Conservation (phyloP, 2,888 invertebrate species). For the Pharmacophagus antenor region DNA sequence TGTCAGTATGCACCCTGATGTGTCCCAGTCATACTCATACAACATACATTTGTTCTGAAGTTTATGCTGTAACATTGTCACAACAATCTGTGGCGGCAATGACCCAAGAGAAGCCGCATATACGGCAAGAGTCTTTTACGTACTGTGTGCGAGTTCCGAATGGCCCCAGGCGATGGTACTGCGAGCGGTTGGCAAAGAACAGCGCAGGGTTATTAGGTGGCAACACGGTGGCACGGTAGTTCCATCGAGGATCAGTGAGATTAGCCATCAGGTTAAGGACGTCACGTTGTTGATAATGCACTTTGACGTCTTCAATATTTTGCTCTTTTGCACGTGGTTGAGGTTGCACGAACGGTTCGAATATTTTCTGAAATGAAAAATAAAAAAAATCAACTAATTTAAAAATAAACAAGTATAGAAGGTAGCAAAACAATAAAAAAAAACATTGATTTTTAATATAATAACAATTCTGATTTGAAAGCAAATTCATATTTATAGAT, state of each 20-base stretch:
- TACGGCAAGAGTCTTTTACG: conserved; percentile 75
- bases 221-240: conserved; percentile 76
- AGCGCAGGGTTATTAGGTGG: conserved; percentile 79
- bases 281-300: conserved; percentile 78
- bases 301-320: conserved; percentile 62
- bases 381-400: background rate
- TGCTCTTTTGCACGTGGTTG: conserved; percentile 70
- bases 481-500: conserved; percentile 7
- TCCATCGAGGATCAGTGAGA: conserved; percentile 78
- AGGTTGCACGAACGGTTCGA: conserved; percentile 67
- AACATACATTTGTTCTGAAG: conserved; percentile 60
- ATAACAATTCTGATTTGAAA: background rate
- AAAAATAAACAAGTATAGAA: too few relatives aligned
- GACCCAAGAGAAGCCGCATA: conserved; percentile 77
- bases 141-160: conserved; percentile 80
- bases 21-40: conserved; percentile 66
- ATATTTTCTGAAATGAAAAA: conserved; percentile 65
- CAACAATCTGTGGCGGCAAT: conserved; percentile 72
- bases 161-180: conserved; percentile 81
- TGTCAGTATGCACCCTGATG: conserved; percentile 66
- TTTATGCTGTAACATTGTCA: conserved; percentile 53
- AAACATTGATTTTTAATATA: conserved; percentile 4
- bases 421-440: background rate
- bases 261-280: conserved; percentile 81
- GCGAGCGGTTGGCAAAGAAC: conserved; percentile 83